phyloP scores from a whole-genome alignment of 2,113 vertebrate genomes.

The Cephalopholis sonnerati region DNA sequence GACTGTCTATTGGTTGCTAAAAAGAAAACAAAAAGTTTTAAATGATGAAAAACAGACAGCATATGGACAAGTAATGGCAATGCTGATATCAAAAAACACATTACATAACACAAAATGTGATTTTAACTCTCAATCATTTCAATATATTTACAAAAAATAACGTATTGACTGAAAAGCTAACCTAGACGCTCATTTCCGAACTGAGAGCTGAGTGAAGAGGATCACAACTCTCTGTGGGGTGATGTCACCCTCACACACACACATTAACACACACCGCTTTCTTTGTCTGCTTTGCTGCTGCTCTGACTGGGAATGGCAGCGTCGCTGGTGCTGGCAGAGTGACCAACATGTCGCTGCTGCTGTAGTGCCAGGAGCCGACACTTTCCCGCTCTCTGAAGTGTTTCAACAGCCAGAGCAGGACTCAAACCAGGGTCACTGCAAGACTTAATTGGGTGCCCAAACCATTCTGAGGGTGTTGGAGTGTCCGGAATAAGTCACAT shows the following conservation, averaged over 20 bases:
- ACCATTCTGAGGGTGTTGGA: conserved; percentile 27
- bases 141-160: not conserved
- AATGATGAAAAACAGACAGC: not conserved
- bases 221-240: conserved; percentile 14
- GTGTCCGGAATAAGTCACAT: not conserved
- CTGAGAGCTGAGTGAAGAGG: not conserved
- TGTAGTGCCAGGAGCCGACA: conserved; percentile 57
- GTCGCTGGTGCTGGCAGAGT: conserved; percentile 31
- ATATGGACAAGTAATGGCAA: not conserved
- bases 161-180: not conserved
- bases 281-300: conserved; percentile 55
- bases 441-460: conserved; percentile 41
- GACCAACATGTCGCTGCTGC: conserved; percentile 41
- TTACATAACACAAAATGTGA: not conserved
- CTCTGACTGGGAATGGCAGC: conserved; percentile 23
- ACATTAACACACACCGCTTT: conserved; percentile 45
- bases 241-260: conserved; percentile 47
- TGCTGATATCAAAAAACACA: not conserved
- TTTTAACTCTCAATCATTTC: not conserved
- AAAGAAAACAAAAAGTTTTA: not conserved
- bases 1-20: not conserved
- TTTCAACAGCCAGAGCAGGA: conserved; percentile 41
- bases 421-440: conserved; percentile 32
- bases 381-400: conserved; percentile 45
- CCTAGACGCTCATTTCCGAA: not conserved